Base-by-base conservation (phyloP, 92 coral and sea anemone species). In the Palythoa caribaeorum region DNA sequence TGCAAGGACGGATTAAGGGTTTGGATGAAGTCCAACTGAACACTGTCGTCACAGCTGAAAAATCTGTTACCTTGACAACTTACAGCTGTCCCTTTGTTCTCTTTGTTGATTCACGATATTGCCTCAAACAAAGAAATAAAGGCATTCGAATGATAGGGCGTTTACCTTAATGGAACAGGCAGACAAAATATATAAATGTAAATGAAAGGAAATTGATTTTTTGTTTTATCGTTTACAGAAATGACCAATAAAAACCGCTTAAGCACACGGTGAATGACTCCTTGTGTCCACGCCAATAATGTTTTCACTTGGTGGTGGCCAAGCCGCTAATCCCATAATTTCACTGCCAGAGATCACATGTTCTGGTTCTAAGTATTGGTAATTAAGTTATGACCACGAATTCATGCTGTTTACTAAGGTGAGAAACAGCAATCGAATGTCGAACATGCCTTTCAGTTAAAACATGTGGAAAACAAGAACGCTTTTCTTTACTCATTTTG, bases 241-340 rank as follows among this genome's bases (percentile, higher is more conserved):
- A 70, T 60, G 90, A 85, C 92, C 94, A 92, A 92, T 92, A 73
- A 85, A 73, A 76, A n/a, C 80, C 71, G 85, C n/a, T 35, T 47
- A 40, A 48, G 59, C 76, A 47, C 35, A 21, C 86, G 19, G 50
- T 65, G 59, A 81, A 66, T 21, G 60, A 68, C 63, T 65, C 76
- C 47, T 70, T 70, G 75, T 70, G 11, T 63, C 74, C 52, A 66
- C 59, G 83, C 53, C 13, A 37, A 28, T 53, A 60, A 78, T 39
- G 83, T 54, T 78, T 77, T 78, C 69, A 37, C 83, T 78, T 44
- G 50, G 6, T 21, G 70, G 70, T 70, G 76, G 47, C 39, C 76
- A 28, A 66, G 86, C 92, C 87, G 84, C 73, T 93, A 91, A 94
- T 93, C 98, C 98, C 98, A 94, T 94, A 94, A 94, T 84, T 86